phyloP scores from a whole-genome alignment of 1,140 invertebrate species.

The Macrobrachium rosenbergii region DNA sequence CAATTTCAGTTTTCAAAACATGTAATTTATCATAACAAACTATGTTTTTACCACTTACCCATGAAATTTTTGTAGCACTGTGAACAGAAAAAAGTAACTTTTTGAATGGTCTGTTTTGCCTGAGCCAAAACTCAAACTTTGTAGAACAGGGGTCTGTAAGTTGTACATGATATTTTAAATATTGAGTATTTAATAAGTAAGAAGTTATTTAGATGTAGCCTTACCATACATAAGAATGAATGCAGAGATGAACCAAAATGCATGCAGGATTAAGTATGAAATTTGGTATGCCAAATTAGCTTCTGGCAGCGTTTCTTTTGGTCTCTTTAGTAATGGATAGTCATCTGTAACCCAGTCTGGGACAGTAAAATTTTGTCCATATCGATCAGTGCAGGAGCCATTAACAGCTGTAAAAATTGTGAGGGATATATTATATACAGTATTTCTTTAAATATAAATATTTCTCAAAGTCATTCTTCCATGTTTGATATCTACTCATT shows the following conservation, averaged over 20 bases:
- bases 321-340: not conserved
- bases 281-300: constrained; percentile 42
- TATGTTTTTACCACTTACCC: no score
- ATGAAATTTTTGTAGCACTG: no score
- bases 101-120: not conserved
- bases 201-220: not conserved
- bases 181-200: no score
- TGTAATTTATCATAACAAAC: no score
- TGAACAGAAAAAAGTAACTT: not conserved
- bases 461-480: no score
- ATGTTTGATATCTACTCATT: no score
- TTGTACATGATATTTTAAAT: no score
- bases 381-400: not conserved
- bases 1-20: no score
- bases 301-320: not conserved
- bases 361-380: not conserved
- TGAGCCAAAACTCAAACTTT: not conserved
- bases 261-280: constrained; percentile 38
- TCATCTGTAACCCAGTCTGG: not conserved
- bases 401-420: no score
- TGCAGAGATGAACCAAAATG: constrained; percentile 23
- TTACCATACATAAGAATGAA: constrained; percentile 46
- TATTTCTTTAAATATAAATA: no score
- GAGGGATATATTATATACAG: no score
- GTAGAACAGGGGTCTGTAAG: not conserved